Evolutionary conservation across 2,888 invertebrate species (phyloP).

Genomic region (Trachelus tabidus): DNA sequence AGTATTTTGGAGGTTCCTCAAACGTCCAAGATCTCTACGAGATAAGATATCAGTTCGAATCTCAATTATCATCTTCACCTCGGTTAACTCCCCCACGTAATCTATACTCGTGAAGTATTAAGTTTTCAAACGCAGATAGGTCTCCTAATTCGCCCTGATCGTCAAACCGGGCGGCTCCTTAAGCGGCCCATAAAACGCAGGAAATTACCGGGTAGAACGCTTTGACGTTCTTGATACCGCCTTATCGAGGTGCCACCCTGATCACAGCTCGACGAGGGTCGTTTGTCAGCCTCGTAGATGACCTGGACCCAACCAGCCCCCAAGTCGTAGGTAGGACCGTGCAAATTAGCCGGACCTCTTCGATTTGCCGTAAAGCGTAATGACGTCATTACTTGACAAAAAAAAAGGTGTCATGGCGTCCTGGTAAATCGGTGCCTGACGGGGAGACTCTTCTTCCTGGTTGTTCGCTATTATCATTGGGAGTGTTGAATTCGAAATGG

Average conservation of each 20-base stretch:
- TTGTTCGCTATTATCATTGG: conserved; percentile 1
- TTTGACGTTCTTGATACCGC: conserved; percentile 38
- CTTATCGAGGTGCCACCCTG: conserved; percentile 18
- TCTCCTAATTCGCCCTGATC: conserved; percentile 58
- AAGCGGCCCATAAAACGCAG: conserved; percentile 60
- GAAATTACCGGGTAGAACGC: conserved; percentile 59
- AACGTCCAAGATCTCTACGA: background rate
- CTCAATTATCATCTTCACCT: background rate
- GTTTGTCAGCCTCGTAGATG: background rate
- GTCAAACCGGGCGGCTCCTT: conserved; percentile 43
- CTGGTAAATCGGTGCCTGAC: background rate
- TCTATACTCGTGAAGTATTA: conserved; percentile 21
- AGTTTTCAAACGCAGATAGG: conserved; percentile 27
- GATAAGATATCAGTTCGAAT: background rate
- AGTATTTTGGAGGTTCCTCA: background rate
- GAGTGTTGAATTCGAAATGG: background rate
- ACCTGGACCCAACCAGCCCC: background rate
- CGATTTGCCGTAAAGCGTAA: background rate
- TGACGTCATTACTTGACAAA: background rate
- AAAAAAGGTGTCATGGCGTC: background rate
- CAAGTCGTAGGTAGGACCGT: background rate
- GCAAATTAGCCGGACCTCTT: conserved; percentile 3
- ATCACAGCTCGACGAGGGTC: background rate
- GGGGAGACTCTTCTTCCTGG: background rate
- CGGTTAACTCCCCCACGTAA: background rate